phyloP scores from a whole-genome alignment of 2,888 invertebrate genomes.

The Sinohyriopsis cumingii region DNA sequence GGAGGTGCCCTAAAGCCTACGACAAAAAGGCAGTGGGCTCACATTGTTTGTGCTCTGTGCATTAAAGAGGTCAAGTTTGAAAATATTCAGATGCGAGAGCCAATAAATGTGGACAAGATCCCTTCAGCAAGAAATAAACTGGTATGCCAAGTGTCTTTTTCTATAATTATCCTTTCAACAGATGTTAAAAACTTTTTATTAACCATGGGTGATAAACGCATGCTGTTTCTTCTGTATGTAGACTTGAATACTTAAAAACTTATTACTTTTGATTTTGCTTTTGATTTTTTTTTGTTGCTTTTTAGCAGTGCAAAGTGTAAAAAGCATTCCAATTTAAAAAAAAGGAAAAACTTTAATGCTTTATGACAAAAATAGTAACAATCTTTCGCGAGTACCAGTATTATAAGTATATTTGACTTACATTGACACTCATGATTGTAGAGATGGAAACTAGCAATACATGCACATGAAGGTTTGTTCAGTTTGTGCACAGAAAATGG shows the following conservation, averaged over 20 bases:
- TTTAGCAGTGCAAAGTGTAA: too few relatives aligned
- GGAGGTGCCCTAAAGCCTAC: conserved; percentile 73
- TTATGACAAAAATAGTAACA: too few relatives aligned
- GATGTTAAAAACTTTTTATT: background rate
- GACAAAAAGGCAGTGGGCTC: conserved; percentile 70
- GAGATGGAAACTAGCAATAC: too few relatives aligned
- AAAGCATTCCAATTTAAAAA: too few relatives aligned
- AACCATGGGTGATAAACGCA: background rate
- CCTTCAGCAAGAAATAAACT: conserved; percentile 54
- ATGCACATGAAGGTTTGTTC: too few relatives aligned
- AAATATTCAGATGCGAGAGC: conserved; percentile 62
- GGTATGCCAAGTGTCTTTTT: conserved; percentile 47
- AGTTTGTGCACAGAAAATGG: too few relatives aligned
- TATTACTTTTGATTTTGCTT: background rate
- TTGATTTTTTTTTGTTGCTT: background rate
- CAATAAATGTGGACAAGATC: conserved; percentile 63
- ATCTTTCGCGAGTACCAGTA: too few relatives aligned
- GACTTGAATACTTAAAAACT: background rate
- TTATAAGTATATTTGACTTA: too few relatives aligned
- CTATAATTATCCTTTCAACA: background rate
- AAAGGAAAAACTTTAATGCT: too few relatives aligned
- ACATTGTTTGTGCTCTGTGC: conserved; percentile 72
- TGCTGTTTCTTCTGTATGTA: background rate
- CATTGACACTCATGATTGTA: too few relatives aligned
- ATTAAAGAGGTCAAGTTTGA: conserved; percentile 70